These are phyloP conservation scores for Austrofundulus limnaeus DNA, from an alignment of 2,113 vertebrate genomes.

Conservation along the genomic window DNA sequence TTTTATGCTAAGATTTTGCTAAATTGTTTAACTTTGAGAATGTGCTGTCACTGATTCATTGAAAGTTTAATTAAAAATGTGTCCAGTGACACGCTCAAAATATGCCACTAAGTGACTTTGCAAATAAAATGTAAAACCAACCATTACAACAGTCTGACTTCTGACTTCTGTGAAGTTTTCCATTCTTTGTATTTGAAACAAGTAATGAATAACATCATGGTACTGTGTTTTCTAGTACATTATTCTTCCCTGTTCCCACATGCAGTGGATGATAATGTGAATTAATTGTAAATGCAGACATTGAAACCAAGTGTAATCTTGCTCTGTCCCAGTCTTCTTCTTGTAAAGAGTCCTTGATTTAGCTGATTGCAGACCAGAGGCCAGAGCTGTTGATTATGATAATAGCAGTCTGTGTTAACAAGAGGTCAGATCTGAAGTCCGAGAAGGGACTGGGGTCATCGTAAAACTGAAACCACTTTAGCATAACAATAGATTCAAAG, in stretches of 20 bases:
- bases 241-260: neutral
- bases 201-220: too few species aligned
- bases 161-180: too few species aligned
- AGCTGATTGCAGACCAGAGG: slow-evolving; percentile 51
- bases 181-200: too few species aligned
- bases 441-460: slow-evolving; percentile 22
- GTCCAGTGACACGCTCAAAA: too few species aligned
- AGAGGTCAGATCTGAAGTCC: slow-evolving; percentile 36
- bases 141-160: too few species aligned
- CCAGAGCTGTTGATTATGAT: slow-evolving; percentile 48
- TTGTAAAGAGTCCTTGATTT: slow-evolving; percentile 46
- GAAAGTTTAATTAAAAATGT: too few species aligned
- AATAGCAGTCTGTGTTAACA: slow-evolving; percentile 43
- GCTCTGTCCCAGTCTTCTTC: neutral
- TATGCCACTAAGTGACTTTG: too few species aligned
- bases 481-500: slow-evolving; percentile 28
- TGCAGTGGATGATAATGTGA: neutral
- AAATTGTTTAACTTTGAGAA: too few species aligned
- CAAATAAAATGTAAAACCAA: too few species aligned
- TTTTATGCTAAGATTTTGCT: too few species aligned
- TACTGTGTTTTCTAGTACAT: neutral
- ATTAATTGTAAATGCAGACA: neutral
- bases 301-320: slow-evolving; percentile 2
- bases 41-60: too few species aligned
- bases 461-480: slow-evolving; percentile 40